Base-by-base conservation (phyloP, 2,888 invertebrate genomes). In the Arenicola marina region DNA sequence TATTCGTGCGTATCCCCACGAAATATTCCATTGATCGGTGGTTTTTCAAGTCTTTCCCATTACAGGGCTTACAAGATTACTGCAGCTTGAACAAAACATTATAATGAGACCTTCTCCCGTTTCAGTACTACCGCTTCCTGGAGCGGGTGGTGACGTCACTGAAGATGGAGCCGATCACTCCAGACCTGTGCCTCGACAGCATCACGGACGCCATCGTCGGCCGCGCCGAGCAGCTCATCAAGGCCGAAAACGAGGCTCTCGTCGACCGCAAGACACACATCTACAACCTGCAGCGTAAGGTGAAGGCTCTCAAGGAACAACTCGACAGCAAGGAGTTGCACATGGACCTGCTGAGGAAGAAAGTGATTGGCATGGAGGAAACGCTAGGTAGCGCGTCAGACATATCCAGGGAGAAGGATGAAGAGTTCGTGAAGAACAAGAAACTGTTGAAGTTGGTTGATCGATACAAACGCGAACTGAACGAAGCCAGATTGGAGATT, bases 251-350 rank as follows among this genome's bases (percentile, higher is more conserved):
- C 76, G 92, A 92, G 82, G 90, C 91, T 82, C 86, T 92, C 63
- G 91, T 90, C 21, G 92, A 92, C 84, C 91, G 91, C 89, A 92
- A 91, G 29, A 90, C 90, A 4, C 89, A 91, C n/a, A 91, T 93
- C 56, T 94, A 95, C 83, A 93, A 92, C 78, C 87, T 95, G 44
- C 95, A 95, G 84, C 87, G 94, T 65, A 88, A 94, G 68, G 90
- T 81, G 24, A 89, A 93, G 71, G 91, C 91, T 4, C 85, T 95
- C 18, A 87, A 94, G 56, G 95, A 95, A 79, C 95, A 96, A 81
- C 86, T 95, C 33, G 94, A 95, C 78, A 89, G 94, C 62, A 90
- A 94, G 76, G 96, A 96, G 79, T 86, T 95, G 45, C 95, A 96
- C 81, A 85, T 95, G 77, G 95, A 96, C 83, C 86, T 95, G 63